Base-by-base conservation (phyloP, 2,113 vertebrate species). In the Odontophorus gujanensis region DNA sequence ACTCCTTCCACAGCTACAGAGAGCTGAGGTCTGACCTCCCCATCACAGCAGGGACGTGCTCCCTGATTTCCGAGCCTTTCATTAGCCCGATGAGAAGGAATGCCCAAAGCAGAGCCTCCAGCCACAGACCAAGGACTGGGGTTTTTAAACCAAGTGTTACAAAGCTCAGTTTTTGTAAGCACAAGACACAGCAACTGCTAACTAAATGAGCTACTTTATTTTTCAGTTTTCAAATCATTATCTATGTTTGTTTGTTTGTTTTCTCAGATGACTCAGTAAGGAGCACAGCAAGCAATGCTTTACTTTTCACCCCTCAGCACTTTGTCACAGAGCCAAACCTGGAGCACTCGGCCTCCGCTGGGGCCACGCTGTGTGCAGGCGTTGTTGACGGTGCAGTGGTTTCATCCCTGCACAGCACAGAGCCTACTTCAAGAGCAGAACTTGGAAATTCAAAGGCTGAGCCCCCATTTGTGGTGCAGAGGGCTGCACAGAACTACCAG, bases 101-200 rank as follows among this genome's bases (percentile, higher is more conserved):
- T 83, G 19, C 73, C 92, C 66, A 68, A 67, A 47, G 65, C 80
- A 85, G 91, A 90, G 53, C 68, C 55, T 87, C 36, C 34, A 85
- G 85, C 59, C 45, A 67, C 45, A 65, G 47, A 28, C 50, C 59
- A 32, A 71, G 45, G 80, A 59, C 68, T 63, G 66, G 51, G 30
- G 69, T 83, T 83, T 83, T 74, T 81, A 83, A 88, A 85, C 48
- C n/a, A 43, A 92, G 30, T 19, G 51, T 87, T 83, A 88, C 47
- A 83, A 86, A 94, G 51, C 3, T 43, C 10, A 14, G 6, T 79
- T 94, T 94, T 73, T 10, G 1, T 34, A 81, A 83, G 51, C 66
- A 34, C 38, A 68, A 38, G 83, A 83, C 32, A 6, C 26, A 25
- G 86, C 28, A 89, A 36, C 57, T 36, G 42, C 51, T 90, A 48